Evolutionary conservation across 64 coral and sea anemone species (phyloP), one percentile per base, ranked within the genome.

Genomic region (Platygyra sinensis): DNA sequence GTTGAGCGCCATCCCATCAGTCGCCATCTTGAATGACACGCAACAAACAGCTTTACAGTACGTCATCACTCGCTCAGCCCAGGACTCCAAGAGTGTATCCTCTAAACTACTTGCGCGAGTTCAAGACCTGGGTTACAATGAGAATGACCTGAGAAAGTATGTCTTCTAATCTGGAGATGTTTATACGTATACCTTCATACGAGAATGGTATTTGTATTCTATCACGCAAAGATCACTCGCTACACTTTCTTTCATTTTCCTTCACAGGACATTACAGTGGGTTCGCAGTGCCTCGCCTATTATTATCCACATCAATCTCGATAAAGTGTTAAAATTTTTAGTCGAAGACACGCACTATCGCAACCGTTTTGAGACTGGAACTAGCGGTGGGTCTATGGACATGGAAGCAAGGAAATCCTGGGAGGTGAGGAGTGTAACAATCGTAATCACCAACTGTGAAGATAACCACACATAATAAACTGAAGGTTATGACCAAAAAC

Each of bases 281-380:
- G 67, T 91, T 31, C 89, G 89, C 67, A 72, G 78, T 27, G 89
- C 89, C 12, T 78, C 89, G 0, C 79, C 89, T 15, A 91, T 91
- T 25, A 91, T 83, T 9, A 91, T 91, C 49, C 89, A 91, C 79
- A 46, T 91, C 24, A 74, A 91, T 20, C 62, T 91, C 5, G 49
- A 91, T 19, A 60, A n/a, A 74, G 67, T 72, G 28, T 73, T 91
- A 38, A 30, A 60, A 36, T 91, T 83, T 16, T 51, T 91, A 60
- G 89, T 91, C 8, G 38, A 54, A 5, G 89, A 91, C 31, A 91
- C 89, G 25, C 79, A 91, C 15, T 91, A 91, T 60, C 80, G 89
- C 19, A 91, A 91, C 52, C 78, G 77, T 38, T 91, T 91, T 91
- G 89, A 91, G 89, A 91, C 89, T 61, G 79, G 89, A 54, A 91